Base-by-base conservation (phyloP, 1,140 invertebrate species). In the Lycorma delicatula region DNA sequence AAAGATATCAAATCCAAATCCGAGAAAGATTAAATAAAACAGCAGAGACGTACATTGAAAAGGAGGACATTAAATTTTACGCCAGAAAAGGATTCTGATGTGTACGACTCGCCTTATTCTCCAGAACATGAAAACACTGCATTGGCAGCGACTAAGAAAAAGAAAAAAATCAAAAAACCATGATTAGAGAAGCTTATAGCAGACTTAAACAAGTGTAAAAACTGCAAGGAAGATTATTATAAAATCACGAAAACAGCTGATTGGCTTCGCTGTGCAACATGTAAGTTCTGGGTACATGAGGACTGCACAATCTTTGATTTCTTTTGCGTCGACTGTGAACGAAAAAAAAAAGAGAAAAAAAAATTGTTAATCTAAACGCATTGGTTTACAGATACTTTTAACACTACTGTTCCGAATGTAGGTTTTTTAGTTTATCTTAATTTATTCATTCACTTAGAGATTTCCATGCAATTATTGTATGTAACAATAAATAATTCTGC, bases 271-370 rank as follows among this genome's bases (percentile, higher is more conserved):
- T 60, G 58, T 47, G 47, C 26, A 12, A 34, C n/a, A 31, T 56
- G 53, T 54, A 29, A 55, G 28, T 36, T 28, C 7, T 55, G 58
- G 58, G 46, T 55, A 9, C 58, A 59, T 28, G 58, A 59, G 29
- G 46, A 54, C 20, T 59, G 52, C 41, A 54, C 58, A 6, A 44
- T 29, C 12, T 59, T 59, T 47, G 58, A 59, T 3, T 16, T 12
- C 4, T 46, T 47, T 26, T 55, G 51, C 34, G 52, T 31, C 9
- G 41, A 55, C 20, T 59, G 58, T 38, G 58, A 53, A 22, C 23
- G 27, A 23, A 34, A 60, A 34, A 50, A 60, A 51, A 56, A 38
- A 63, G 61, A 72, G 18, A 54, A 54, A 16, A 52, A 52, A n/a
- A n/a, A 41, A 41, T 41, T n/a, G n/a, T n/a, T n/a, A n/a, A n/a